These are phyloP conservation scores for Hypercompe scribonia DNA, from an alignment of 2,888 invertebrate genomes.

Conservation along the genomic window DNA sequence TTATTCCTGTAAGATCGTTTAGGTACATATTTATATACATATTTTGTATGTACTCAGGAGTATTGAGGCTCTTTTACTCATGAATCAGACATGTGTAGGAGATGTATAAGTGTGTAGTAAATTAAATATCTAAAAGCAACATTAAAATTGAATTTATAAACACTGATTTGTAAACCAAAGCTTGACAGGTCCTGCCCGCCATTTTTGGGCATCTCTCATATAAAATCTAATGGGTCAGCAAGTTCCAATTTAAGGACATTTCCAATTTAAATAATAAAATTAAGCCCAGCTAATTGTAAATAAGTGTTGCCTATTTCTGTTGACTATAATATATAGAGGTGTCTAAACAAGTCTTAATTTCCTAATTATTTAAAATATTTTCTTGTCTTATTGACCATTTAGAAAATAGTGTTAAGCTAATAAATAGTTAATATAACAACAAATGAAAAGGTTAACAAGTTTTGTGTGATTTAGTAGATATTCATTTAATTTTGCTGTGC, in stretches of 20 bases:
- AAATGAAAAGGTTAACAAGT: slow-evolving; percentile 11
- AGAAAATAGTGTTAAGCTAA: slow-evolving; percentile 7
- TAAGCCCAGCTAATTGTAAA: not conserved
- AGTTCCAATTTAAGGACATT: not conserved
- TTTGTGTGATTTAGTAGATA: slow-evolving; percentile 9
- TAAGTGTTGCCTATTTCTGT: not conserved
- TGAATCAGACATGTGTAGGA: too few species aligned
- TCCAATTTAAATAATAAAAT: not conserved
- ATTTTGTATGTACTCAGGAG: too few species aligned
- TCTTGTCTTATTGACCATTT: slow-evolving; percentile 2
- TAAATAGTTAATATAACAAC: slow-evolving; percentile 5
- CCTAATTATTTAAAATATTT: slow-evolving; percentile 6
- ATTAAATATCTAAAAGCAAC: too few species aligned
- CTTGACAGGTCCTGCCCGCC: not conserved
- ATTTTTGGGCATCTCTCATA: not conserved
- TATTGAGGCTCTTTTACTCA: too few species aligned
- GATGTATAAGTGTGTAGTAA: too few species aligned
- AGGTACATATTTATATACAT: too few species aligned
- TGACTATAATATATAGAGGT: slow-evolving; percentile 1
- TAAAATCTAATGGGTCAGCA: not conserved
- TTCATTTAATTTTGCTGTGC: slow-evolving; percentile 9
- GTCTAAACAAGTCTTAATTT: slow-evolving; percentile 1
- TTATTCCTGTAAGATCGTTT: too few species aligned
- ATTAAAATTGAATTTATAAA: not conserved
- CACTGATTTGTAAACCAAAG: not conserved